Evolutionary conservation across 2,888 invertebrate species (phyloP).

Genomic region (Gortyna flavago): DNA sequence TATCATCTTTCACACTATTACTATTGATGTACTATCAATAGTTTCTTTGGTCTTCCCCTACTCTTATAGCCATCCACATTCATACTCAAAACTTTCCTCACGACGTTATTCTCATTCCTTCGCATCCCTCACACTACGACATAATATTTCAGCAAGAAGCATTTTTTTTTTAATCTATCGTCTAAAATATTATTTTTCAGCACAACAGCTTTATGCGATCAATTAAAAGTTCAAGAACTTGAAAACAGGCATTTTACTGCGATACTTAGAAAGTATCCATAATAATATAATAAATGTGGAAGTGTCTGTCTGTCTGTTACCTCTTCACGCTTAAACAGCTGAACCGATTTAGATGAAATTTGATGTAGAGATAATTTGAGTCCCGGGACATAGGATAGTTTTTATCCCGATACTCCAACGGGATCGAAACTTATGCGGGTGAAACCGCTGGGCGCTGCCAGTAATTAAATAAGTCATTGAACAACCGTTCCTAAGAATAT

Average conservation of each 20-base stretch:
- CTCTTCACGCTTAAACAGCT: too few species aligned
- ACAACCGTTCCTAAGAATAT: conserved; percentile 35
- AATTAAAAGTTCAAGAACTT: conserved; percentile 49
- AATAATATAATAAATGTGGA: too few species aligned
- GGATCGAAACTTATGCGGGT: too few species aligned
- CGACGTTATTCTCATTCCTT: too few species aligned
- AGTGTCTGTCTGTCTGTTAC: too few species aligned
- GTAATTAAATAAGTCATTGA: conserved; percentile 56
- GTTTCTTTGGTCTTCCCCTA: not conserved
- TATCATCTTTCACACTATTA: too few species aligned
- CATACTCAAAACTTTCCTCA: not conserved
- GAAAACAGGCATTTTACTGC: conserved; percentile 21
- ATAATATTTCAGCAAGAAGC: not conserved
- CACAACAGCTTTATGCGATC: conserved; percentile 40
- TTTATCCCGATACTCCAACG: too few species aligned
- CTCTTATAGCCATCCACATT: not conserved
- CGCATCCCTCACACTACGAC: not conserved
- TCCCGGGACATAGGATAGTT: too few species aligned
- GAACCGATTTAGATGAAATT: too few species aligned
- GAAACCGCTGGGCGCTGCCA: too few species aligned
- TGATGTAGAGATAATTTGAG: too few species aligned
- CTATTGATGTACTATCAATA: not conserved
- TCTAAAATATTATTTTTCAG: conserved; percentile 14
- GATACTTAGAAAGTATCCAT: conserved; percentile 39
- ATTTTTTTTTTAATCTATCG: not conserved